phyloP scores from a whole-genome alignment of 2,797 vertebrate genomes.

The Meda fulgida region DNA sequence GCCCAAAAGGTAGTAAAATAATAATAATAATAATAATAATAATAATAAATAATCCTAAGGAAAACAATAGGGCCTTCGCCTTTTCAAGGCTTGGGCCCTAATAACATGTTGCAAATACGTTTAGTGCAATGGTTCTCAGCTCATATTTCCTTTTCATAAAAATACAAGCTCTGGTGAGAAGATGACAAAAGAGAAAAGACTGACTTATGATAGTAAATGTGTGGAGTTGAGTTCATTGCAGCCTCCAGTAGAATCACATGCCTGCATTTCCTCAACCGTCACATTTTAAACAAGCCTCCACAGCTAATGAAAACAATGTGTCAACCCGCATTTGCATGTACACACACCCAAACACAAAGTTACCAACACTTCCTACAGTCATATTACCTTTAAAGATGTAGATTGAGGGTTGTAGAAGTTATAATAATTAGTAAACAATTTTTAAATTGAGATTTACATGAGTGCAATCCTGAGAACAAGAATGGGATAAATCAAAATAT shows the following conservation, averaged over 20 bases:
- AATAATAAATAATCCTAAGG: no score
- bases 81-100: no score
- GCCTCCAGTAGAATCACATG: slow-evolving; percentile 78
- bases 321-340: neutral
- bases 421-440: neutral
- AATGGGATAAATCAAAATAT: neutral
- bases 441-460: neutral
- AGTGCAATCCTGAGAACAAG: neutral
- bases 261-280: slow-evolving; percentile 73
- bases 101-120: neutral
- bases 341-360: slow-evolving; percentile 4
- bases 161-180: neutral
- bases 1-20: no score
- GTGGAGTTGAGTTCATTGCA: slow-evolving; percentile 46
- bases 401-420: neutral
- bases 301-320: slow-evolving; percentile 55
- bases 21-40: no score
- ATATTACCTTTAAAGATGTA: neutral
- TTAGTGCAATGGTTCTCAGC: neutral
- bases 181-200: neutral
- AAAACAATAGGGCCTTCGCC: no score
- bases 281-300: slow-evolving; percentile 58
- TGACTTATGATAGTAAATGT: neutral
- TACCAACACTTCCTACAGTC: neutral
- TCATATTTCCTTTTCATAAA: neutral